Evolutionary conservation across 2,797 vertebrate genomes (phyloP), one percentile per base, ranked within the genome.

Genomic region (Schizothorax lantsangensis): DNA sequence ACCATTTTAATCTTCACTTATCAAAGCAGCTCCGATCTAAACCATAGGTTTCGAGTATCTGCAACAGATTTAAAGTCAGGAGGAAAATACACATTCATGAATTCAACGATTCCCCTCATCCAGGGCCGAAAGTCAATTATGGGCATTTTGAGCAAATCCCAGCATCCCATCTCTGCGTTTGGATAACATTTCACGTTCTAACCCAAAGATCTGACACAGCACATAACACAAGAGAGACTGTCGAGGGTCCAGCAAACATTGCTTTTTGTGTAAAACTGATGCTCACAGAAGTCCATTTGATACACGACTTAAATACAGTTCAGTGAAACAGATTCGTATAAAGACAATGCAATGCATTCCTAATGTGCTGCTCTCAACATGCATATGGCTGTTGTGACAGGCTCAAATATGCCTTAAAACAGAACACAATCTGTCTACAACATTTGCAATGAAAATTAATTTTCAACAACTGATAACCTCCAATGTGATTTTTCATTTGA

Each of bases 11-110:
- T 80, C 40, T 68, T 72, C 62, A 77, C 74, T 88, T 81, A 87
- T 78, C 69, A 81, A 81, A 88, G 87, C 74, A 84, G 69, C 54
- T 33, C 78, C 15, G 71, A 84, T 62, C 40, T 75, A n/a, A 59
- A 74, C 64, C 66, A 23, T 83, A 78, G 81, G 68, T 59, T 89
- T 83, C 10, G n/a, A 84, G 64, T 33, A 72, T 54, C 81, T 88
- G 69, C 36, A 81, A 75, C 79, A 69, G 84, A 88, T 84, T 86
- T 79, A 52, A 83, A 80, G 14, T 77, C 62, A 74, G 23, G 40
- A 88, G 43, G 66, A 74, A 81, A 83, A 59, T 2, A 78, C 45
- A 69, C 45, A 85, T 47, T 80, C 79, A 87, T 78, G 54, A 52
- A 59, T 68, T 52, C 30, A 64, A 77, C 36, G 15, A 57, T 77